Evolutionary conservation across 2,888 invertebrate species (phyloP).

Genomic region (Galeruca laticollis): DNA sequence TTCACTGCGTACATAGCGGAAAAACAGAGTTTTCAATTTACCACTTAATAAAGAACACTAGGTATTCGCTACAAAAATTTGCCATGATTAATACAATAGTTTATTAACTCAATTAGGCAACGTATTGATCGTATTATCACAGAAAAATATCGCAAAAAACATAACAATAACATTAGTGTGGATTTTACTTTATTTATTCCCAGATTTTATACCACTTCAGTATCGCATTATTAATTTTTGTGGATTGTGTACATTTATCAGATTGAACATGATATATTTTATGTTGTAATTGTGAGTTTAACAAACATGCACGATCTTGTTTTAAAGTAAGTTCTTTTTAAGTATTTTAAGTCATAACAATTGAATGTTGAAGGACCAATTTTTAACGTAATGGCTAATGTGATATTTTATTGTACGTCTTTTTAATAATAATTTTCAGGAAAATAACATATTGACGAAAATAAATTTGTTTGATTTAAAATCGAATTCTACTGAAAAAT

Average conservation of each 20-base stretch:
- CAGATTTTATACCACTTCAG: slow-evolving; percentile 29
- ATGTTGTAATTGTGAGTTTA: slow-evolving; percentile 1
- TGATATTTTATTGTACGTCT: too few species aligned
- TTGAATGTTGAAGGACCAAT: too few species aligned
- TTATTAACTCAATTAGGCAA: slow-evolving; percentile 30
- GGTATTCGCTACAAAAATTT: background rate
- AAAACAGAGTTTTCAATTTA: background rate
- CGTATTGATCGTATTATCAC: slow-evolving; percentile 24
- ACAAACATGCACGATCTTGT: slow-evolving; percentile 11
- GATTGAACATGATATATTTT: slow-evolving; percentile 16
- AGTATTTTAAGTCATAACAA: background rate
- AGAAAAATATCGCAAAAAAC: slow-evolving; percentile 22
- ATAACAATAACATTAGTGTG: slow-evolving; percentile 30
- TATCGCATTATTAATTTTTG: slow-evolving; percentile 20
- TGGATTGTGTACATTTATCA: slow-evolving; percentile 12
- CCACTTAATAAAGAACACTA: background rate
- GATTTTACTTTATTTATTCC: slow-evolving; percentile 27
- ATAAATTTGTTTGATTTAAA: too few species aligned
- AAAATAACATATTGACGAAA: too few species aligned
- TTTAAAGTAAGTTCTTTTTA: slow-evolving; percentile 9
- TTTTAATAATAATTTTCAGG: too few species aligned
- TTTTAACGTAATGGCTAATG: too few species aligned
- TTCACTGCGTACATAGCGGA: too few species aligned
- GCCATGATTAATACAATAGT: slow-evolving; percentile 1
- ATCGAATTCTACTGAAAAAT: too few species aligned